A percentile compares a stretch with the other conserved stretches of the same genome.
phyloP scores from a whole-genome alignment of 2,797 vertebrate genomes.

The Notolepis coatsorum region DNA sequence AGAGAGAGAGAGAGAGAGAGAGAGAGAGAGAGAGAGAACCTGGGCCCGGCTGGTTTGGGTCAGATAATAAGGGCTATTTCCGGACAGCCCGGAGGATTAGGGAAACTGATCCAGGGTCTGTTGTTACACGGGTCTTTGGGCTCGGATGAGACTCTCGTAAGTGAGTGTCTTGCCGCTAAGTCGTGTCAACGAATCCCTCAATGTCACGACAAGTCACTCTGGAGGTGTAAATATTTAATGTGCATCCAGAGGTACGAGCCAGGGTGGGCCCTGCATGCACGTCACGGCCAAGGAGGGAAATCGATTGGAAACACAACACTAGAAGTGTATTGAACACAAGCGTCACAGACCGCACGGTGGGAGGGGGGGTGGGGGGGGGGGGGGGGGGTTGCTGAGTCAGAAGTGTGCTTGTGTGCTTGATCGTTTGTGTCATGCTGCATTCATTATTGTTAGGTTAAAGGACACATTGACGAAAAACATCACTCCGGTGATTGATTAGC shows the following conservation, averaged over 20 bases:
- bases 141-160: conserved; percentile 9
- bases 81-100: conserved; percentile 4
- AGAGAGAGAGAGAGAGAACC: too few species aligned
- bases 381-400: conserved; percentile 27
- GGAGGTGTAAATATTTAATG: conserved; percentile 59
- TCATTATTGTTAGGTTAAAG: not conserved
- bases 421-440: not conserved
- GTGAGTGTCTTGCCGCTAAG: conserved; percentile 25
- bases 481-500: not conserved
- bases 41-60: too few species aligned
- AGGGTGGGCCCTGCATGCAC: too few species aligned
- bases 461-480: not conserved
- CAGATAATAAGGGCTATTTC: conserved; percentile 4
- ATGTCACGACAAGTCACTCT: conserved; percentile 37
- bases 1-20: too few species aligned
- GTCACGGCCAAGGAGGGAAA: conserved; percentile 13
- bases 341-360: not conserved
- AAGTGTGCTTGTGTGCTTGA: conserved; percentile 16
- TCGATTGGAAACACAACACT: conserved; percentile 42
- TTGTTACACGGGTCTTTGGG: not conserved
- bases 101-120: conserved; percentile 9
- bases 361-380: too few species aligned
- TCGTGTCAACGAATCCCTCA: conserved; percentile 36
- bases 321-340: not conserved
- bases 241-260: conserved; percentile 20